Base-by-base conservation (phyloP, 2,888 invertebrate genomes). In the Drosophila peninsularis region DNA sequence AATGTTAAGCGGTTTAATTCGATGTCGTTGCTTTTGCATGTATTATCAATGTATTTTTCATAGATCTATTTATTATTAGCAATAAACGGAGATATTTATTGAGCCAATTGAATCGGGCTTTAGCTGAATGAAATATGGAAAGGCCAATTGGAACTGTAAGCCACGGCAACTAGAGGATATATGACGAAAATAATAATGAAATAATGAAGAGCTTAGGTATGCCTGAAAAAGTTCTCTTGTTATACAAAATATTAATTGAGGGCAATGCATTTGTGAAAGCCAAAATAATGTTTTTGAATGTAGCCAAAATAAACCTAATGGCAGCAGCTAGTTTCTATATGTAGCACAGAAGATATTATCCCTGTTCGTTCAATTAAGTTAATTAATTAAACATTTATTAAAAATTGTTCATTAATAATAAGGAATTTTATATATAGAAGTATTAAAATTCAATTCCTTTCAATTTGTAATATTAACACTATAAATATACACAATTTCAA, bases 11-110 rank as follows among this genome's bases (percentile, higher is more conserved):
- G 50, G 34, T 55, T 64, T 55, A 47, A 27, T 21, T 58, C 50
- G 53, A 44, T 68, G 78, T 56, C 70, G 70, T 74, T 62, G 75
- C 78, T 68, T 77, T 74, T 39, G 58, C 57, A 74, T 49, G 68
- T 61, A 47, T 49, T 75, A 37, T 62, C 62, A 45, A 54, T 64
- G 55, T 62, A 53, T 63, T 61, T 57, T 70, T 71, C 56, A 65
- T 75, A 61, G 50, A 71, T 65, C 57, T 54, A 54, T 55, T 71
- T 52, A 57, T 53, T 71, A 58, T 65, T 78, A 58, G 68, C 62
- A 78, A 71, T 78, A 79, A 79, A 78, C 36, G n/a, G 60, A 52
- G 68, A 64, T 17, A 27, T n/a, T 30, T 39, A 49, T 62, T 64
- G 30, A 65, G 21, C 44, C 39, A 9, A 62, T 47, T 62, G 13